phyloP scores from a whole-genome alignment of 2,888 invertebrate species.

The Malthinus seriepunctatus region DNA sequence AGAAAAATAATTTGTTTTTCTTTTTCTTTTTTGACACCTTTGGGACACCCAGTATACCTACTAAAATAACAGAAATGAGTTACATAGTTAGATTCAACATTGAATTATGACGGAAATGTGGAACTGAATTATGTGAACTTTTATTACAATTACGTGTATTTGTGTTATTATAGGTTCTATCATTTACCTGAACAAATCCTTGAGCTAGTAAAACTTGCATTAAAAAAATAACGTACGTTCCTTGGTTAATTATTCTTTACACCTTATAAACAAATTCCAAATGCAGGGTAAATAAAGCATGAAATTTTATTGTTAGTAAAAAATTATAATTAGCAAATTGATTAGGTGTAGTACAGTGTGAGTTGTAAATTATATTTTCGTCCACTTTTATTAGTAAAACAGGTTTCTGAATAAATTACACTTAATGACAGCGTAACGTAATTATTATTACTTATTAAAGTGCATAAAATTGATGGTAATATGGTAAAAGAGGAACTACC shows the following conservation, averaged over 20 bases:
- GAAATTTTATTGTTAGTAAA: no score
- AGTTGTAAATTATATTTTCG: not conserved
- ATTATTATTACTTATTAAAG: not conserved
- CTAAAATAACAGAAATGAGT: not conserved
- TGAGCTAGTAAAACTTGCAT: constrained; percentile 20
- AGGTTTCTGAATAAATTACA: constrained; percentile 1
- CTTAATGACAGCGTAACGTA: not conserved
- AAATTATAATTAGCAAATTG: no score
- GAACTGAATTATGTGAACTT: constrained; percentile 7
- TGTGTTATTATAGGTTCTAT: not conserved
- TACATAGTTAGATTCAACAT: not conserved
- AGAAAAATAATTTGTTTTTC: no score
- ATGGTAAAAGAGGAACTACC: no score
- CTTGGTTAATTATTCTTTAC: no score
- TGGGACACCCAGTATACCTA: not conserved
- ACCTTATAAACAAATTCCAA: no score
- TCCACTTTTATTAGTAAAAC: not conserved
- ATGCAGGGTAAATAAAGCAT: no score
- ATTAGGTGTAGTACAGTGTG: no score
- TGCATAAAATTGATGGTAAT: no score
- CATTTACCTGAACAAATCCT: constrained; percentile 13
- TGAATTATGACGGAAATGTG: constrained; percentile 1
- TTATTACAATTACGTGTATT: constrained; percentile 12
- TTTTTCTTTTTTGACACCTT: no score
- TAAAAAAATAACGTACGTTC: no score